These are phyloP conservation scores for Eleginops maclovinus DNA, from an alignment of 2,113 vertebrate species.

Conservation along the genomic window DNA sequence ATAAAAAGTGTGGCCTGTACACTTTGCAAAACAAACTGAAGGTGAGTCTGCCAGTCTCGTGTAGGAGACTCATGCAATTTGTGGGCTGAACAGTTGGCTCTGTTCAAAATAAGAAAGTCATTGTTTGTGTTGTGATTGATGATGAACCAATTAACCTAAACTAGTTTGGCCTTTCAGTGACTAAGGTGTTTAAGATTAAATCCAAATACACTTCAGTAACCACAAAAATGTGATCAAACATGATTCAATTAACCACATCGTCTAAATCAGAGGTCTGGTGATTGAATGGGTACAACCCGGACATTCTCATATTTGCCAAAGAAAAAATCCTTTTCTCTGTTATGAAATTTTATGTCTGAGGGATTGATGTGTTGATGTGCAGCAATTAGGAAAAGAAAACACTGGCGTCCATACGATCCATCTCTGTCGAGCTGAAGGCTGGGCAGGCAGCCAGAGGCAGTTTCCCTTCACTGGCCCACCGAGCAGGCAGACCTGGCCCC, in stretches of 20 bases:
- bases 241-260: not conserved
- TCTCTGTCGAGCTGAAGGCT: constrained; percentile 73
- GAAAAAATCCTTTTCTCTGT: constrained; percentile 7
- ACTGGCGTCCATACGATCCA: constrained; percentile 65
- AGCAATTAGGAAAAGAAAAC: constrained; percentile 65
- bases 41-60: not conserved
- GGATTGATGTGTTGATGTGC: constrained; percentile 61
- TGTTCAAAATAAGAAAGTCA: not conserved
- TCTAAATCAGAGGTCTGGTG: not conserved
- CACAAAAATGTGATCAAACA: not conserved
- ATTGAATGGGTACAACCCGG: not conserved
- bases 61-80: not conserved
- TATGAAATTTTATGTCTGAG: constrained; percentile 45
- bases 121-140: constrained; percentile 10
- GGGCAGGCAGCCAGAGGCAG: constrained; percentile 66
- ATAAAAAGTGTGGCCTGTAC: not conserved
- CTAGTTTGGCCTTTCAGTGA: not conserved
- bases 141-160: constrained; percentile 8
- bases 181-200: not conserved
- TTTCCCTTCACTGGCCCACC: constrained; percentile 63
- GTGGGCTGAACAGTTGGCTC: not conserved
- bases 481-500: constrained; percentile 61
- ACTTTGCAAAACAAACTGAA: not conserved
- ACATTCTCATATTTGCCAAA: constrained; percentile 27
- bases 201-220: not conserved